Base-by-base conservation (phyloP, 2,113 vertebrate genomes). In the Carassius carassius region DNA sequence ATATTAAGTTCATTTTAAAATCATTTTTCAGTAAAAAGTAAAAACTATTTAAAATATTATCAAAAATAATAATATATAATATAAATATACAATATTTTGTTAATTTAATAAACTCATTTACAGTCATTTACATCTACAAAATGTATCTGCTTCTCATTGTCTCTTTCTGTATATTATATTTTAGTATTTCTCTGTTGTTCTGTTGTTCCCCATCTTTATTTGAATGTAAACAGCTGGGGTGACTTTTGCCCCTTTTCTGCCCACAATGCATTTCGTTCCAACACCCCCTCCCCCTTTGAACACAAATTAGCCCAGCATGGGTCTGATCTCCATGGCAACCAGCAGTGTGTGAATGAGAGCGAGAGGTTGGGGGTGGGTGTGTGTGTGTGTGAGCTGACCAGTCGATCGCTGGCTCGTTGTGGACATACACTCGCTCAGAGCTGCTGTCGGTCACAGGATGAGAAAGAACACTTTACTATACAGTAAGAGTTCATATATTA, bases 301-400 rank as follows among this genome's bases (percentile, higher is more conserved):
- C 85, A 90, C 93, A 94, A 93, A 95, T 95, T 93, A 93, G 94
- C 94, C 93, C 37, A 88, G 95, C 94, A 91, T 92, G 94, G 90
- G 92, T 94, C 90, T 88, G 86, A 92, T 91, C 91, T 17, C 90
- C 93, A 90, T 94, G 91, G 94, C 56, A 93, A 97, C 94, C 63
- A 16, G 90, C 86, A 87, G 84, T 78, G 85, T 72, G 84, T 86
- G 83, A 81, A 83, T 85, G 87, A 75, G 82, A 84, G 65, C 51
- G 54, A 80, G 75, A 21, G 72, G n/a, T 82, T 67, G 60, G 77
- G 83, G 17, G 75, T 73, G 86, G 83, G 37, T 74, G 35, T 80
- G 41, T 82, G 35, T 80, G 41, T 82, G 75, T 84, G 81, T 67
- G 82, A 51, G 60, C 21, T 82, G 78, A 80, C 58, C 79, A 85